These are phyloP conservation scores for Progne subis DNA, from an alignment of 2,113 vertebrate genomes.

Conservation along the genomic window DNA sequence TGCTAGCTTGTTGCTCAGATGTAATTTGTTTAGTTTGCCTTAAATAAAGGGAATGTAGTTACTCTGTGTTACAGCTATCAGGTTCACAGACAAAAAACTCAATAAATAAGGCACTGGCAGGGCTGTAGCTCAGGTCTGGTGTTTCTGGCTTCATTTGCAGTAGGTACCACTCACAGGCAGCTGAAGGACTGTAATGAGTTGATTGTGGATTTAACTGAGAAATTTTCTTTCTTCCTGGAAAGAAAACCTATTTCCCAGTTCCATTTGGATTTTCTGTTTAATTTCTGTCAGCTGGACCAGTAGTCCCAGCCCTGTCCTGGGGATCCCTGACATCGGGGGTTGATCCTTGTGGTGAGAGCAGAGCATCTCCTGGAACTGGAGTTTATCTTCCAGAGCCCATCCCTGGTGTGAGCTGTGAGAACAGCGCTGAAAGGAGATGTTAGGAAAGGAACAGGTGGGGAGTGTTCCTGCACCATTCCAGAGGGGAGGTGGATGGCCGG, in stretches of 20 bases:
- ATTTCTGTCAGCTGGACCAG: not conserved
- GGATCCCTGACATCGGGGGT: not conserved
- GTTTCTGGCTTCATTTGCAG: not conserved
- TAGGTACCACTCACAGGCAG: not conserved
- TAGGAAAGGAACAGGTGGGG: not conserved
- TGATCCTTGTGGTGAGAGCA: constrained; percentile 25
- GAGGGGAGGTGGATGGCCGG: not conserved
- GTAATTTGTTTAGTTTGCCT: constrained; percentile 50
- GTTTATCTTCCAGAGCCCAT: not conserved
- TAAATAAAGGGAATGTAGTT: constrained; percentile 25
- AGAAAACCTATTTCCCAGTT: not conserved
- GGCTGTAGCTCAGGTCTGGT: not conserved
- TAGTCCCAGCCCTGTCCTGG: not conserved
- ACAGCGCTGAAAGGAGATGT: not conserved
- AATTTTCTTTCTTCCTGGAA: not conserved
- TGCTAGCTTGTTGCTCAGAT: constrained; percentile 25
- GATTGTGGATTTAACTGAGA: not conserved
- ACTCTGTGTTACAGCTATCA: not conserved
- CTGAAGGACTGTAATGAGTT: not conserved
- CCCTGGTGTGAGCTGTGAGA: not conserved
- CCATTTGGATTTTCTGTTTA: not conserved
- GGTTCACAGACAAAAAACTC: not conserved
- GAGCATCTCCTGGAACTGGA: constrained; percentile 30
- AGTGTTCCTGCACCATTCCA: not conserved
- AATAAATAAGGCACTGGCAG: not conserved